Base-by-base conservation (phyloP, 2,888 invertebrate genomes). In the Pseudolycoriella hygida region DNA sequence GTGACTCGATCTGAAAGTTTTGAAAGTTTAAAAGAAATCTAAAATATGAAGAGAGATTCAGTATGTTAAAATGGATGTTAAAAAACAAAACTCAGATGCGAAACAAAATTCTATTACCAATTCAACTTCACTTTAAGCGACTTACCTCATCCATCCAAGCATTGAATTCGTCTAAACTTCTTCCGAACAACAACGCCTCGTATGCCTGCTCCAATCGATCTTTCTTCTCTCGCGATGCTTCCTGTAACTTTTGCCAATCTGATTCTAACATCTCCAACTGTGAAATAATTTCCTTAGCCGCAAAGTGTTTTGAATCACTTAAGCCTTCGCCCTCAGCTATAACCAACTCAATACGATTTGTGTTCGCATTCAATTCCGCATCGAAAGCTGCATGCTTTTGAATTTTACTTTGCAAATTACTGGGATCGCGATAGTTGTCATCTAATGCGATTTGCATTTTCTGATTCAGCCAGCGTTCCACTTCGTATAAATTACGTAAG, bases 351-450 rank as follows among this genome's bases (percentile, higher is more conserved):
- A 94, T 80, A 37, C 93, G 72, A 2, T 81, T 80, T 53, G 88
- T 80, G 62, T 93, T 96, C 17, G 93, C 90, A 8, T 80, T 73
- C 20, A 98, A 68, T 62, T 98, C 97, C 0, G 93, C 86, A 59
- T 97, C 94, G 61, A 97, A 97, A 0, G 93, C 92, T 0, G 83
- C 76, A 58, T 98, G 97, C 60, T 92, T 90, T 61, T 96, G 93
- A 20, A 93, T 86, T 67, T 96, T 96, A 56, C 85, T 86, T 59
- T 93, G 89, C n/a, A 98, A 71, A 65, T 97, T 97, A n/a, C 85
- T 88, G 0, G 89, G 80, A 56, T 98, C 97, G 45, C 90, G 72
- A 56, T 93, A 97, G 56, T 81, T 89, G 59, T 93, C 94, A 59
- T 98, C 97, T 46, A 74, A 72, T 0, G 94, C 96, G 6, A 89